Evolutionary conservation across 2,797 vertebrate species (phyloP).

Genomic region (Pseudomugil tenellus): DNA sequence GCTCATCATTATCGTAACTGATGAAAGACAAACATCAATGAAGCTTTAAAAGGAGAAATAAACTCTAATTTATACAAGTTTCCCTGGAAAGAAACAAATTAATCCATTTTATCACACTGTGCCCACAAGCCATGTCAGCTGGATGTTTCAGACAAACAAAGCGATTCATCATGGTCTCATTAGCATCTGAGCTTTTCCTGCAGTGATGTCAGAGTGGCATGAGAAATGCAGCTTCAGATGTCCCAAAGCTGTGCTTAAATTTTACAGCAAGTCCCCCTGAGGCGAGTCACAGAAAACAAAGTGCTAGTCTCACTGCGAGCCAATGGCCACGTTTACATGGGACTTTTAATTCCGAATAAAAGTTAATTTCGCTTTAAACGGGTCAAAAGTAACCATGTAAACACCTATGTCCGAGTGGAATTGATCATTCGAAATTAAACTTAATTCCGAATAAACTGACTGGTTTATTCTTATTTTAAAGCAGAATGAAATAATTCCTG

Average conservation of each 20-base stretch:
- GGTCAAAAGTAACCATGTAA: no score
- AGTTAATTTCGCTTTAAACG: no score
- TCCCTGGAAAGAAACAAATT: not conserved
- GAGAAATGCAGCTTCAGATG: not conserved
- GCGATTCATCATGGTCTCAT: not conserved
- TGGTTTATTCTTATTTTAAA: no score
- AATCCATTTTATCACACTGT: not conserved
- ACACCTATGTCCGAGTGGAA: no score
- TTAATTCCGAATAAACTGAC: no score
- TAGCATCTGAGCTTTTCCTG: not conserved
- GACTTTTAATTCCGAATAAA: no score
- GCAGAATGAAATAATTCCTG: no score
- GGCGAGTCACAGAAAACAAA: slow-evolving; percentile 9
- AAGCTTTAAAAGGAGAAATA: not conserved
- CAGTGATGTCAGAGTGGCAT: not conserved
- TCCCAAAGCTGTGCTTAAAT: not conserved
- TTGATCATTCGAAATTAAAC: no score
- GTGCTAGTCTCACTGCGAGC: not conserved
- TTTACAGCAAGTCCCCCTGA: not conserved
- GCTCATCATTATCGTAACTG: not conserved
- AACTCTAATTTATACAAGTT: not conserved
- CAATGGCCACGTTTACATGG: not conserved
- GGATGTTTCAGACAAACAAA: not conserved
- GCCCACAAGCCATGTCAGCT: not conserved
- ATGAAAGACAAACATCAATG: not conserved